Conservation (phyloP, 2,888 invertebrate species). For the Euplagia quadripunctaria region DNA sequence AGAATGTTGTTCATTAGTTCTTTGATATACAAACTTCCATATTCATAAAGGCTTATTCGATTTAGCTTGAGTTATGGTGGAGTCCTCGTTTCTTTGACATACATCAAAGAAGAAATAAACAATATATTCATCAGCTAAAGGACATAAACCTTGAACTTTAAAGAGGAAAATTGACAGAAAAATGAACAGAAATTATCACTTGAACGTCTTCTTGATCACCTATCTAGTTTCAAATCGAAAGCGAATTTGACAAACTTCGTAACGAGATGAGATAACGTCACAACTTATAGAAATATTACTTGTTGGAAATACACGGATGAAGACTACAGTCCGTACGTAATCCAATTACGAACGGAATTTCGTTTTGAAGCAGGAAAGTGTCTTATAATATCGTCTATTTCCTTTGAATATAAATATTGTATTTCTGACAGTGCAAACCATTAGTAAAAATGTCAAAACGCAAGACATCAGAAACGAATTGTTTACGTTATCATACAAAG, state of each 20-base stretch:
- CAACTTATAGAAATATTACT: constrained; percentile 63
- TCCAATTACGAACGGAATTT: neutral
- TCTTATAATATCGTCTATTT: neutral
- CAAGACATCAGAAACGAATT: neutral
- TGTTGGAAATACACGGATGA: constrained; percentile 49
- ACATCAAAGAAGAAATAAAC: neutral
- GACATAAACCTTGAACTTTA: neutral
- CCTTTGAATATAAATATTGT: neutral
- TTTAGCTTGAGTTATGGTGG: neutral
- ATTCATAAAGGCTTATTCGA: too few relatives aligned
- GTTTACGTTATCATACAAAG: too few relatives aligned
- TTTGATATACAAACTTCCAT: too few relatives aligned
- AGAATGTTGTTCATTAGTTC: too few relatives aligned
- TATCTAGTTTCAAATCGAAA: constrained; percentile 47
- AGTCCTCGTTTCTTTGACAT: neutral
- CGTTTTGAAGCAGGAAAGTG: neutral
- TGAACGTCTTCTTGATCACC: constrained; percentile 23
- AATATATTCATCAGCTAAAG: neutral
- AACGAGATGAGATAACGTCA: constrained; percentile 64
- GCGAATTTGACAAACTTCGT: constrained; percentile 62
- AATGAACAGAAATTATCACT: constrained; percentile 29
- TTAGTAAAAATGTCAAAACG: neutral
- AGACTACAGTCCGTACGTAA: neutral
- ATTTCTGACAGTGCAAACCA: neutral
- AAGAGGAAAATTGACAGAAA: constrained; percentile 12